These are phyloP conservation scores for Melanotaenia parkinsoni DNA, from an alignment of 2,797 vertebrate genomes.

Conservation along the genomic window DNA sequence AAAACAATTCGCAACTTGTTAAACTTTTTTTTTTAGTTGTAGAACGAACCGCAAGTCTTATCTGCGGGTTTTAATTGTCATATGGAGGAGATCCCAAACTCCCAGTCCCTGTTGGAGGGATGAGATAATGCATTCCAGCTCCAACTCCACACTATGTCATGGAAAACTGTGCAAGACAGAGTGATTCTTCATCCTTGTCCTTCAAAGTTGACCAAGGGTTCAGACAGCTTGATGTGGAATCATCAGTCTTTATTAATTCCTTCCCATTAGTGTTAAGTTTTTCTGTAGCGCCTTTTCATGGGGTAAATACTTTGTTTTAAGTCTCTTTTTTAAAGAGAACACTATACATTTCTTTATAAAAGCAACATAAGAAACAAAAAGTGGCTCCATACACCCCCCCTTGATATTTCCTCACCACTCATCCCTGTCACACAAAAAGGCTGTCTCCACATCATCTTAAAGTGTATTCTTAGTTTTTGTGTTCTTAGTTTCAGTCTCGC, in stretches of 20 bases:
- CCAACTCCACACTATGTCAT: conserved; percentile 23
- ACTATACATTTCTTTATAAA: neutral
- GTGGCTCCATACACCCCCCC: no score
- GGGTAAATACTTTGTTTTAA: no score
- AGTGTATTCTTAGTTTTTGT: no score
- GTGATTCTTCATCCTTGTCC: neutral
- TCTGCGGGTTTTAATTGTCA: conserved; percentile 18
- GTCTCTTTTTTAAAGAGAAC: neutral
- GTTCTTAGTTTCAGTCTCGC: no score
- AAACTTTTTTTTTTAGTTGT: neutral
- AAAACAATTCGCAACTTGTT: neutral
- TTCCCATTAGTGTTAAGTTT: neutral
- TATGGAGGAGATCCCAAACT: conserved; percentile 33
- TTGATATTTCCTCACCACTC: no score
- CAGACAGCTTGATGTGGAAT: neutral
- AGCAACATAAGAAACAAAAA: neutral
- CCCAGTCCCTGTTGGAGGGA: conserved; percentile 37
- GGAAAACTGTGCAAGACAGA: conserved; percentile 9
- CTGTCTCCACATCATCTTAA: no score
- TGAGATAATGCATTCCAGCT: conserved; percentile 69
- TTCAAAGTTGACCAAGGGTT: neutral
- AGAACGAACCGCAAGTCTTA: neutral
- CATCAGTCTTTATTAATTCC: neutral
- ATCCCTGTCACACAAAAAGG: no score
- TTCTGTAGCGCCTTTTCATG: neutral